Conservation (phyloP, 1,140 invertebrate genomes). For the Penaeus vannamei region DNA sequence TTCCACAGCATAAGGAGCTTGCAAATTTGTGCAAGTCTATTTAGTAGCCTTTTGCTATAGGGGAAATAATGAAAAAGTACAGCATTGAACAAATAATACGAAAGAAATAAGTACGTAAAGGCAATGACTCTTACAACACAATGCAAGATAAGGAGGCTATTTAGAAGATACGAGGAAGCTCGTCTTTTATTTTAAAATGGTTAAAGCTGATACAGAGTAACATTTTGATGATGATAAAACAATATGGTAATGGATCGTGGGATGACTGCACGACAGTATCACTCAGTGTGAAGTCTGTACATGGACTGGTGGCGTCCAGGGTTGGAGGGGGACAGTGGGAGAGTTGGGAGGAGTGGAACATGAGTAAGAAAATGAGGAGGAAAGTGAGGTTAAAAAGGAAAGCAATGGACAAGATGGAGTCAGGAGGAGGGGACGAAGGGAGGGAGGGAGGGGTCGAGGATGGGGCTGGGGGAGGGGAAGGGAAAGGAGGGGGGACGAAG, state of each 20-base stretch:
- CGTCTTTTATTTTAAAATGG: slow-evolving; percentile 65
- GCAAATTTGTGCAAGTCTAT: too few species aligned
- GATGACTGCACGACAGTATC: slow-evolving; percentile 63
- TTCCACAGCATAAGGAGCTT: too few species aligned
- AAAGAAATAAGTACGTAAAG: too few species aligned
- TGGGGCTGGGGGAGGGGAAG: neutral
- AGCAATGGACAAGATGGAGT: slow-evolving; percentile 10
- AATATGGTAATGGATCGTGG: slow-evolving; percentile 61
- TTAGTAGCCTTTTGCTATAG: too few species aligned
- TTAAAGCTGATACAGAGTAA: slow-evolving; percentile 65
- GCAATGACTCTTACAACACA: neutral
- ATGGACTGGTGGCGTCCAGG: slow-evolving; percentile 48
- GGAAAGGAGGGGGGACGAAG: neutral
- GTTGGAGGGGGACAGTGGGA: neutral
- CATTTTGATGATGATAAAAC: slow-evolving; percentile 65
- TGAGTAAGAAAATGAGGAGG: slow-evolving; percentile 8
- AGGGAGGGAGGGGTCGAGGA: neutral
- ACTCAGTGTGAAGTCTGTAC: slow-evolving; percentile 57
- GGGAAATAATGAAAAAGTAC: too few species aligned
- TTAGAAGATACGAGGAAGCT: slow-evolving; percentile 59
- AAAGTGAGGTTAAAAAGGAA: slow-evolving; percentile 14
- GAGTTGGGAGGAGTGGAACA: neutral
- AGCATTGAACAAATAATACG: too few species aligned
- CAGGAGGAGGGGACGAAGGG: neutral
- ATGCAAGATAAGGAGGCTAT: neutral